Conservation (phyloP, 2,888 invertebrate species). For the Agriopis marginaria region DNA sequence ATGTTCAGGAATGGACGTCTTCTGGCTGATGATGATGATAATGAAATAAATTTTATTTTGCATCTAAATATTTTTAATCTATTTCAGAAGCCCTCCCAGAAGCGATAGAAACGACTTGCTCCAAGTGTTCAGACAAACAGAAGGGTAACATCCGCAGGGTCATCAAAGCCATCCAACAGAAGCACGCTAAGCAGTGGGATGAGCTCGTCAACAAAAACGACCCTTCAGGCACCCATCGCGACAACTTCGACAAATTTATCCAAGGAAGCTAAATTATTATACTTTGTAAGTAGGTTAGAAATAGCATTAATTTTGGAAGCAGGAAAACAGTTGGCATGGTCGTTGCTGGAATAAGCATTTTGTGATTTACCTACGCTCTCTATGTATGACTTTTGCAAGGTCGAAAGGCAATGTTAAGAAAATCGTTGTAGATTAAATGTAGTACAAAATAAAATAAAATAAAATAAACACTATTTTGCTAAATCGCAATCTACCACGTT, state of each 20-base stretch:
- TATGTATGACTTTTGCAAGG: slow-evolving; percentile 3
- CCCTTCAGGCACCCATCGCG: slow-evolving; percentile 87
- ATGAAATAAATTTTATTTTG: no score
- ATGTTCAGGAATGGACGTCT: no score
- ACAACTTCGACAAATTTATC: slow-evolving; percentile 86
- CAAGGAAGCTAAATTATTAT: slow-evolving; percentile 62
- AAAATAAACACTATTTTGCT: no score
- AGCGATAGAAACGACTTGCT: slow-evolving; percentile 89
- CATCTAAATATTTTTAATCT: neutral
- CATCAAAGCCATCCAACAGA: slow-evolving; percentile 88
- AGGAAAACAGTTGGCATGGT: slow-evolving; percentile 1
- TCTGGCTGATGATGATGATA: no score
- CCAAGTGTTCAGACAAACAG: slow-evolving; percentile 89
- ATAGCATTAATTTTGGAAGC: slow-evolving; percentile 25
- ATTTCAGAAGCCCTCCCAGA: slow-evolving; percentile 89
- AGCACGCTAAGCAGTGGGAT: slow-evolving; percentile 89
- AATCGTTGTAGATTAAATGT: neutral
- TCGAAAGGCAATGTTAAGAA: slow-evolving; percentile 9
- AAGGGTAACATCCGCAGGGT: slow-evolving; percentile 87
- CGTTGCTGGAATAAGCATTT: slow-evolving; percentile 27
- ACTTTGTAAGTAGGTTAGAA: slow-evolving; percentile 28
- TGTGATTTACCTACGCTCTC: slow-evolving; percentile 40
- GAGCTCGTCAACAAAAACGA: slow-evolving; percentile 90
- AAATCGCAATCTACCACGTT: no score
- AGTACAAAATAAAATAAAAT: no score